Evolutionary conservation across 2,797 vertebrate species (phyloP), one percentile per base, ranked within the genome.

Genomic region (Gobio occitaniae): DNA sequence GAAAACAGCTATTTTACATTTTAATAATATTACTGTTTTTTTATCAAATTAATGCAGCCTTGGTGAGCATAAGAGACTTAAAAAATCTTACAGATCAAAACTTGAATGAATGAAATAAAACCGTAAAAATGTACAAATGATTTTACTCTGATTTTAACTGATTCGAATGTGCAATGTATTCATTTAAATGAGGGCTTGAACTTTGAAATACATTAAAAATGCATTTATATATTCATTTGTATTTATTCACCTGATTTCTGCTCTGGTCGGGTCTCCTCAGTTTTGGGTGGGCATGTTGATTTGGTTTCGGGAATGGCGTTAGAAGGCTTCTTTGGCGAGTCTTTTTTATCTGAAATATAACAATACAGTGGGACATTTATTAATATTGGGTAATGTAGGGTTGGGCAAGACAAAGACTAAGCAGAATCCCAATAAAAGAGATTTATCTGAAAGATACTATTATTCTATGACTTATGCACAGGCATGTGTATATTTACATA

Each of bases 281-380:
- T 17, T 9, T 1, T 48, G 16, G 75, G 16, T 74, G 65, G 4
- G n/a, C 86, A 89, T 17, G 65, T 29, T 59, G 65, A 4, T 2
- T 0, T 0, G 2, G 65, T 7, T 2, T 0, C 0, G 2, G 0
- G 6, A 13, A 0, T 11, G 21, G 7, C 21, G 6, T 2, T 7
- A 9, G 4, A 1, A n/a, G 32, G 0, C 4, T 17, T 13, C 13
- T 1, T 3, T 2, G 0, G 5, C 7, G 16, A 0, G 1, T 10
- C 12, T n/a, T 52, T 13, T 3, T 54, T 25, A 3, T 11, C 68
- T 85, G 10, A 44, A 8, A 59, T 59, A 59, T 59, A 59, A 59
- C 3, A 59, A 19, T 9, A 21, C 7, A 12, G 21, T 48, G 47
- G 47, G 47, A 11, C 21, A 12, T 59, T 59, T 59, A 59, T n/a